Evolutionary conservation across 2,888 invertebrate species (phyloP), one percentile per base, ranked within the genome.

Genomic region (Thera britannica): DNA sequence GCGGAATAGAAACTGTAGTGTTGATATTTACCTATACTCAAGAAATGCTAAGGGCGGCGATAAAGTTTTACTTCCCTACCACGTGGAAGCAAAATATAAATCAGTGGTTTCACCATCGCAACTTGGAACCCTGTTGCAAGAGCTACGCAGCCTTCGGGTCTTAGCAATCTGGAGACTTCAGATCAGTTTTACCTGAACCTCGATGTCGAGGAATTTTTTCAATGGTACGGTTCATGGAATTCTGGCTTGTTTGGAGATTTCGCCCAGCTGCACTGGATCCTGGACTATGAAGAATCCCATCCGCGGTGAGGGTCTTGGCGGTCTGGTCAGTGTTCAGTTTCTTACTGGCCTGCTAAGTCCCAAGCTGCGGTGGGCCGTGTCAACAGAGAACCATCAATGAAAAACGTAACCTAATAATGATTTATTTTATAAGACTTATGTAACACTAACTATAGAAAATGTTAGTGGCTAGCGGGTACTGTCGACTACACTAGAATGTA

Each of bases 291-390:
- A 65, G 63, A 68, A 65, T 63, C 65, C 73, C 76, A 79, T 68
- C 73, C 88, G 81, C 87, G 93, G 93, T 93, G 89, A 95, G 96
- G 96, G 96, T 95, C 96, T 96, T 96, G 95, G 95, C 95, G 96
- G 96, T 95, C 95, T 94, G 94, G 95, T 95, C 86, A 86, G 93
- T 93, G 79, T 90, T 70, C 72, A 68, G 38, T 74, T 91, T 92
- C 95, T 96, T 96, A 96, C 96, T 96, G 96, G 96, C 96, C 96
- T 96, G 96, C 96, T 96, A 96, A 96, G 96, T 96, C 96, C 96
- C 96, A 96, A 96, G 96, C 94, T 94, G 91, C 94, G 94, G 89
- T 81, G 84, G 85, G 80, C 71, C 70, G 70, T 67, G 49, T 54
- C 80, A 72, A 67, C 80, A 49, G 57, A 35, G 65, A 66, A 54